Evolutionary conservation across 2,888 invertebrate genomes (phyloP).

Genomic region (Drosophila neonasuta): DNA sequence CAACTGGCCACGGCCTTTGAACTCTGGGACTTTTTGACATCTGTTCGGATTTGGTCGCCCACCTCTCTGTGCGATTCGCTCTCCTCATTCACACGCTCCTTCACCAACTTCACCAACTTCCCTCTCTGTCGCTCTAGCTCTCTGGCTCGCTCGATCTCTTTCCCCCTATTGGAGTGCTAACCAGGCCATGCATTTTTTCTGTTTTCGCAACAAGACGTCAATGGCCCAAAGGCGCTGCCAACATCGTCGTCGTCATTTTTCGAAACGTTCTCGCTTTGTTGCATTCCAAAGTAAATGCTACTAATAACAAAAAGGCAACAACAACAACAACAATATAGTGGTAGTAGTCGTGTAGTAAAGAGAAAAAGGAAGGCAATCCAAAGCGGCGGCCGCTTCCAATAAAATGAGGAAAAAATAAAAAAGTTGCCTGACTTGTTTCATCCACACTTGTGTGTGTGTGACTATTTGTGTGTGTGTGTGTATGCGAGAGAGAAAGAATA

Average conservation of each 20-base stretch:
- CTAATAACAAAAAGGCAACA: conserved; percentile 73
- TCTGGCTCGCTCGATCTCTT: conserved; percentile 13
- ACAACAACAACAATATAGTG: conserved; percentile 36
- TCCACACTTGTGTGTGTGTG: conserved; percentile 33
- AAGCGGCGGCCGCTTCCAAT: conserved; percentile 71
- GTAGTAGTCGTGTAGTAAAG: conserved; percentile 57
- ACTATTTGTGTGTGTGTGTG: conserved; percentile 9
- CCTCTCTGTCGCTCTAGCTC: conserved; percentile 15
- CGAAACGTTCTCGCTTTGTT: conserved; percentile 76
- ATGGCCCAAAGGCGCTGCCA: conserved; percentile 66
- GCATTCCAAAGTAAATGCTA: conserved; percentile 79
- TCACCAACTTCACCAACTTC: background rate
- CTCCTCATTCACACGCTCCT: conserved; percentile 45
- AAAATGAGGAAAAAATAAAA: conserved; percentile 74
- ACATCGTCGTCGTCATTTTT: conserved; percentile 67
- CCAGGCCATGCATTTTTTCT: conserved; percentile 74
- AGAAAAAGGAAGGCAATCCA: conserved; percentile 74
- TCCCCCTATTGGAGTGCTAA: conserved; percentile 33
- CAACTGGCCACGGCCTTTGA: conserved; percentile 62
- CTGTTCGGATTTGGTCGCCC: conserved; percentile 48
- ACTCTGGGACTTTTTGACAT: conserved; percentile 61
- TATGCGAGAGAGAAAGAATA: conserved; percentile 21
- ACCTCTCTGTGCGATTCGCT: conserved; percentile 24
- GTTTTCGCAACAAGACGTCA: conserved; percentile 69
- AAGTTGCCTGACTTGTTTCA: conserved; percentile 80